These are phyloP conservation scores for Eremobia ochroleuca DNA, from an alignment of 2,888 invertebrate species.

Conservation along the genomic window DNA sequence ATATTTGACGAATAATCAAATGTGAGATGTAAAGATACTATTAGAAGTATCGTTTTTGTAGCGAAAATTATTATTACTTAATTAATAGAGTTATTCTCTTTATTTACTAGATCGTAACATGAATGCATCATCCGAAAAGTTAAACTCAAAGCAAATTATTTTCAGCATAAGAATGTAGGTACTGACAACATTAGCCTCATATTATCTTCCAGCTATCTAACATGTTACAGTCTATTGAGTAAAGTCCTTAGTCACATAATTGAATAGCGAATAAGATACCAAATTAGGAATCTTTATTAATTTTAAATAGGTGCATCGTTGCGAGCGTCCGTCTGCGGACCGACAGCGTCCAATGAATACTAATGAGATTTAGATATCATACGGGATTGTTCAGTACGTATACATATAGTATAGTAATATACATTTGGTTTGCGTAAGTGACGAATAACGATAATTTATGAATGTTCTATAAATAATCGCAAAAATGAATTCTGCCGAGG, in stretches of 20 bases:
- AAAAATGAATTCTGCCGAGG: no score
- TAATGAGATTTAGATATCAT: constrained; percentile 51
- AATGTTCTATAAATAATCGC: constrained; percentile 10
- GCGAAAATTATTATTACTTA: constrained; percentile 51
- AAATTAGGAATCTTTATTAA: constrained; percentile 50
- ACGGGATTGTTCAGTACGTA: constrained; percentile 30
- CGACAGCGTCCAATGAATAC: constrained; percentile 49
- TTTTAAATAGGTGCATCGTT: constrained; percentile 25
- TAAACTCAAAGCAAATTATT: not conserved
- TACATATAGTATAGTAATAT: constrained; percentile 14
- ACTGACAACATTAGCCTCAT: not conserved
- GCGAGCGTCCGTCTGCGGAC: constrained; percentile 39
- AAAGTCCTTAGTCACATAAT: constrained; percentile 32
- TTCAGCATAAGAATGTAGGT: not conserved
- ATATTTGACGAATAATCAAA: constrained; percentile 32
- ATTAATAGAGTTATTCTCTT: constrained; percentile 32
- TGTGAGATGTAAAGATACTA: constrained; percentile 22
- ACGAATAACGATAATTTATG: constrained; percentile 15
- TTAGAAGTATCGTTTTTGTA: constrained; percentile 20
- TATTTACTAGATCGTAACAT: constrained; percentile 37
- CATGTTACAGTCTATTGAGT: constrained; percentile 29
- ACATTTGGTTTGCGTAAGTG: constrained; percentile 12
- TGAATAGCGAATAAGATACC: constrained; percentile 49
- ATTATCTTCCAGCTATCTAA: constrained; percentile 1
- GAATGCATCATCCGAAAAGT: constrained; percentile 6